Evolutionary conservation across 2,888 invertebrate species (phyloP).

Genomic region (Chalcosyrphus nemorum): DNA sequence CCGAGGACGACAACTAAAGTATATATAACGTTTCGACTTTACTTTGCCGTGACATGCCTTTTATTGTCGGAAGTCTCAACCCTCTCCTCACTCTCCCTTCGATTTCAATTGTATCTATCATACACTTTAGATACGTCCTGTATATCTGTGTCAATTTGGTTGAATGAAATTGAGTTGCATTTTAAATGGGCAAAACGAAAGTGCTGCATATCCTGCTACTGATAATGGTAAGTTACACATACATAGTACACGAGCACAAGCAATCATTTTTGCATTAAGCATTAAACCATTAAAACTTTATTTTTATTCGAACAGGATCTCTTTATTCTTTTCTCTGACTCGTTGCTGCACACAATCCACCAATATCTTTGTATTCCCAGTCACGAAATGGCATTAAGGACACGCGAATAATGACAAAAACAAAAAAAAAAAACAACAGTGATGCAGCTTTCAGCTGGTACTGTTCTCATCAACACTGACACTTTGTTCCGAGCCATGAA

Average conservation of each 20-base stretch:
- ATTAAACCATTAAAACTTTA: not conserved
- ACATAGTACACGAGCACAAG: too few species aligned
- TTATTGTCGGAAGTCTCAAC: not conserved
- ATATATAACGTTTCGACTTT: not conserved
- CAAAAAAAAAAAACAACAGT: too few species aligned
- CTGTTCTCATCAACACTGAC: not conserved
- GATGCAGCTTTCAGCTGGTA: not conserved
- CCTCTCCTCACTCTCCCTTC: not conserved
- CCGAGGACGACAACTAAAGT: not conserved
- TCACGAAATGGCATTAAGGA: not conserved
- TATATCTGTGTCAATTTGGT: not conserved
- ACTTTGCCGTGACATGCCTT: not conserved
- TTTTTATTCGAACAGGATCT: not conserved
- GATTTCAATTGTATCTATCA: slow-evolving; percentile 1
- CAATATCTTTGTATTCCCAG: not conserved
- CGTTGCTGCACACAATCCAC: not conserved
- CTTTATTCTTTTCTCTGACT: not conserved
- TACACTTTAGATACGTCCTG: not conserved
- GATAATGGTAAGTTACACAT: not conserved
- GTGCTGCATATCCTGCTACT: not conserved
- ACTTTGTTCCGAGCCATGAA: not conserved
- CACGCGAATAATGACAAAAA: not conserved
- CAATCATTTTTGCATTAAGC: not conserved
- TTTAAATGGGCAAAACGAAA: not conserved
- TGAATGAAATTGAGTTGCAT: slow-evolving; percentile 11